Evolutionary conservation across 2,797 vertebrate species (phyloP).

Genomic region (Pogonophryne albipinna): DNA sequence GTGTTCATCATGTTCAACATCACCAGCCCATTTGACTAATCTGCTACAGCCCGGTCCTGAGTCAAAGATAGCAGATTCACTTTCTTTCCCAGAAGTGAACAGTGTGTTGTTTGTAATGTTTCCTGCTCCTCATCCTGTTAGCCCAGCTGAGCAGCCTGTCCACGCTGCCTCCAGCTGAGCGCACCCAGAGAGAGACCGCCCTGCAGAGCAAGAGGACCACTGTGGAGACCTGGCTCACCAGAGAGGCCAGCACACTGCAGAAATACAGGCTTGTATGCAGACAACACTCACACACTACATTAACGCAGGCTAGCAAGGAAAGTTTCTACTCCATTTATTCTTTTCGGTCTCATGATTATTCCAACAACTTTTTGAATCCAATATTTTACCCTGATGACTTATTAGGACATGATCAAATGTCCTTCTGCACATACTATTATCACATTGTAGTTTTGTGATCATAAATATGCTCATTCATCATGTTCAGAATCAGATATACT

Average conservation of each 20-base stretch:
- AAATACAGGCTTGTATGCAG: constrained; percentile 93
- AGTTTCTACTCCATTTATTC: too few species aligned
- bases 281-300: neutral
- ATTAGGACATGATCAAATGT: too few species aligned
- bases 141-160: constrained; percentile 92
- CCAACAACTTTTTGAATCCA: too few species aligned
- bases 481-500: too few species aligned
- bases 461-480: too few species aligned
- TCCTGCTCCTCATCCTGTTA: constrained; percentile 54
- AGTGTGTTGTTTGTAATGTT: constrained; percentile 1
- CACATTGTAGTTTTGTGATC: too few species aligned
- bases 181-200: constrained; percentile 88
- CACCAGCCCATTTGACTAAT: neutral
- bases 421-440: too few species aligned
- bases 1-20: neutral
- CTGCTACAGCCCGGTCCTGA: neutral
- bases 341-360: too few species aligned
- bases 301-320: too few species aligned
- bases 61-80: neutral
- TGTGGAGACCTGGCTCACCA: constrained; percentile 93
- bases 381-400: too few species aligned
- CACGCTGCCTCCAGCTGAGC: constrained; percentile 88
- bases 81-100: too few species aligned
- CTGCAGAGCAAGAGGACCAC: constrained; percentile 93
- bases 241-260: constrained; percentile 95